Base-by-base conservation (phyloP, 30 jellyfish, hydroid and myxozoan genomes). In the Hydractinia echinata region DNA sequence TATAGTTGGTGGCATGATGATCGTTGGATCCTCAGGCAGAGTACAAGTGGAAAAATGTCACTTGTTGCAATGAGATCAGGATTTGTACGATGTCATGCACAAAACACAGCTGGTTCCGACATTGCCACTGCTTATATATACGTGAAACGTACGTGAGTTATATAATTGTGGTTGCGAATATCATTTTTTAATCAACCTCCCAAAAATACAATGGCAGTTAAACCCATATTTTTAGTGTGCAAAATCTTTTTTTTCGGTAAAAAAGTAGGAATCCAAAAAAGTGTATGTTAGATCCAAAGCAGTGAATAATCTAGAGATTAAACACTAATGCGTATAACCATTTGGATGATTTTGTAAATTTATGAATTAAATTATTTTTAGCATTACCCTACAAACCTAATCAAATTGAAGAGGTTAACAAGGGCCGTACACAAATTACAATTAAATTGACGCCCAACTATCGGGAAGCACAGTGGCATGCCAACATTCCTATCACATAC, bases 41-140 rank as follows among this genome's bases (percentile, higher is more conserved):
- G 16, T 9, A 9, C 20, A 5, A 51, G 51, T 51, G 82, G 78
- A 9, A 55, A 80, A 15, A 14, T 80, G 30, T 54, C 72, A 15
- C 55, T 80, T 10, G 54, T 60, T 6, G 87, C 82, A 4, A 80
- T 80, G 87, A 6, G 73, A 49, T 60, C 83, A 14, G 87, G 87
- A 8, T 61, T 50, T 16, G 14, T 80, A 5, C 82, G 87, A 4
- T 91, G 97, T 73, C 83, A 77, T 21, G 96, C 98, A 14, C 78
- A 92, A 61, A 92, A 86, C 76, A 87, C 79, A 39, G 95, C 69
- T 53, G 95, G 92, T 8, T n/a, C 62, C 56, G 95, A 54, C 56
- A 82, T 56, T 15, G 76, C 92, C 61, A 83, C 92, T 0, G 76
- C 95, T 4, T 69, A 72, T 56, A 58, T 92, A 19, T 51, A 62